A percentile compares a stretch with the other conserved stretches of the same genome.
These are phyloP conservation scores for Xenopus laevis DNA, from an alignment of 2,113 vertebrate species.

Conservation along the genomic window DNA sequence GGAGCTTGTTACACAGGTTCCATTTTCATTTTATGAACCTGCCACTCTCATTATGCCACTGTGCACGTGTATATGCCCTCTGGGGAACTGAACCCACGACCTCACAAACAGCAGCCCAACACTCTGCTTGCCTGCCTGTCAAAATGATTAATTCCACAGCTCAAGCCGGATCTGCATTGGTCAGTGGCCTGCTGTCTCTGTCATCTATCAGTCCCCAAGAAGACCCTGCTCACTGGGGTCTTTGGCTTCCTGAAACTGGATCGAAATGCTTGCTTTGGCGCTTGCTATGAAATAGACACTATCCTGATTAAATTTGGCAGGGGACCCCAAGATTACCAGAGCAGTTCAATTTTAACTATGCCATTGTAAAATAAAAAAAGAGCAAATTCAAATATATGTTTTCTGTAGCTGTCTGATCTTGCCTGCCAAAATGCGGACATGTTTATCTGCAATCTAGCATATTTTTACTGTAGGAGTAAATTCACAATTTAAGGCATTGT, in stretches of 20 bases:
- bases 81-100: conserved; percentile 11
- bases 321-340: neutral
- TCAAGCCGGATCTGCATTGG: neutral
- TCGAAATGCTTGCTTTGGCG: conserved; percentile 49
- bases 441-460: no score
- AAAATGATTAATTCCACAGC: conserved; percentile 29
- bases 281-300: conserved; percentile 13
- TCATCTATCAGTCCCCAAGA: conserved; percentile 39
- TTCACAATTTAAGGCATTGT: no score
- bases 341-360: neutral
- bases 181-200: conserved; percentile 32
- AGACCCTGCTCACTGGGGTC: conserved; percentile 43
- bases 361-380: no score
- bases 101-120: conserved; percentile 34
- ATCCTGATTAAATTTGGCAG: conserved; percentile 7
- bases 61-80: conserved; percentile 33
- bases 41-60: conserved; percentile 20
- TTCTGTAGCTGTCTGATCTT: no score
- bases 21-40: conserved; percentile 20
- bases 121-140: neutral
- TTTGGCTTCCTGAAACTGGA: conserved; percentile 51
- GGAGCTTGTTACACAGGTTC: neutral
- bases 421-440: no score
- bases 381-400: no score
- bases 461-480: no score